Conservation (phyloP, 2,888 invertebrate genomes). For the Dastarcus helophoroides region DNA sequence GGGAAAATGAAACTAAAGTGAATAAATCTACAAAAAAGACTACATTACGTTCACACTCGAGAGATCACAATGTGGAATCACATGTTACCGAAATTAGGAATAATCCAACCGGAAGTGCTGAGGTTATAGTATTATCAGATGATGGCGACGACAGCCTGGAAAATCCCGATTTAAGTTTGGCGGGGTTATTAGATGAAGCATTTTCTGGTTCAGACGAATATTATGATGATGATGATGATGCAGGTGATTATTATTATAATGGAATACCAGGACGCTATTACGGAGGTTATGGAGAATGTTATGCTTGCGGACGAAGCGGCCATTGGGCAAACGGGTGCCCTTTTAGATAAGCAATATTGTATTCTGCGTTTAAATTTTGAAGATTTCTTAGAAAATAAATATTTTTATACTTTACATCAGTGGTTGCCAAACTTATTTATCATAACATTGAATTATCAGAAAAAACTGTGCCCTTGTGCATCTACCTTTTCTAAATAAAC, state of each 20-base stretch:
- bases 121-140: no score
- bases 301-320: conserved; percentile 41
- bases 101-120: neutral
- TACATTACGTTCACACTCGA: neutral
- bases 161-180: no score
- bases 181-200: conserved; percentile 6
- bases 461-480: no score
- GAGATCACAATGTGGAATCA: neutral
- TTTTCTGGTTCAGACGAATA: conserved; percentile 5
- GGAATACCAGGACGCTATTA: conserved; percentile 39
- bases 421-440: no score
- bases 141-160: conserved; percentile 1
- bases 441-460: no score
- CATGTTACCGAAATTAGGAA: neutral
- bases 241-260: conserved; percentile 20
- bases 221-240: conserved; percentile 11
- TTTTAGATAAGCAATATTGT: conserved; percentile 3
- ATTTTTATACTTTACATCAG: no score
- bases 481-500: no score
- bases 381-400: no score
- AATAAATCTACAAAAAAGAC: neutral
- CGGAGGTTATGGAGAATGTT: conserved; percentile 52
- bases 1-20: neutral
- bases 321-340: conserved; percentile 40
- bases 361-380: conserved; percentile 27